Evolutionary conservation across 2,888 invertebrate genomes (phyloP).

Genomic region (Diarsia rubi): DNA sequence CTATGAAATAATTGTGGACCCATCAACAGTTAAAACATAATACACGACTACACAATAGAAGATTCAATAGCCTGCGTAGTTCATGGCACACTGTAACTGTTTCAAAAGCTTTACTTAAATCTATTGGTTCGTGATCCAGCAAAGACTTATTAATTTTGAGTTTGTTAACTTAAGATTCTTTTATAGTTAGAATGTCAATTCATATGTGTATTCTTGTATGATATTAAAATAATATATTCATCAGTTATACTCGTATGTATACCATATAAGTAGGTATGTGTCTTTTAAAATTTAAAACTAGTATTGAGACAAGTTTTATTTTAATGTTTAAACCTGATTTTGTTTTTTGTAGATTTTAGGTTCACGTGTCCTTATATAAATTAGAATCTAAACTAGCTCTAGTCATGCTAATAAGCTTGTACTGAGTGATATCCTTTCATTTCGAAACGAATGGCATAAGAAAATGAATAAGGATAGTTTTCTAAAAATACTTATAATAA

Average conservation of each 20-base stretch:
- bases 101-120: slow-evolving; percentile 29
- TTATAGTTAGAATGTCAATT: neutral
- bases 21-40: slow-evolving; percentile 9
- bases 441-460: neutral
- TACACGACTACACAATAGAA: neutral
- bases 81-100: neutral
- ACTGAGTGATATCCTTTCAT: too few relatives aligned
- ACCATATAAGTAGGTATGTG: neutral
- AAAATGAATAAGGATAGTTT: neutral
- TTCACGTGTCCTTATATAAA: neutral
- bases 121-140: neutral
- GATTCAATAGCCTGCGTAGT: slow-evolving; percentile 16
- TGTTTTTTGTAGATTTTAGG: slow-evolving; percentile 13
- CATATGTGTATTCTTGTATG: neutral
- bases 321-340: slow-evolving; percentile 31
- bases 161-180: neutral
- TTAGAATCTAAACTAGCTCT: slow-evolving; percentile 10
- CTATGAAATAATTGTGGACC: slow-evolving; percentile 48
- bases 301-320: slow-evolving; percentile 15
- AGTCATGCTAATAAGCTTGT: slow-evolving; percentile 2
- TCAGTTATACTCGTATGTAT: too few relatives aligned
- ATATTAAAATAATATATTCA: slow-evolving; percentile 11
- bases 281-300: neutral
- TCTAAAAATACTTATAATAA: neutral
- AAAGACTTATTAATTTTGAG: neutral